phyloP scores from a whole-genome alignment of 2,797 vertebrate species.

The Lepilemur septentrionalis region DNA sequence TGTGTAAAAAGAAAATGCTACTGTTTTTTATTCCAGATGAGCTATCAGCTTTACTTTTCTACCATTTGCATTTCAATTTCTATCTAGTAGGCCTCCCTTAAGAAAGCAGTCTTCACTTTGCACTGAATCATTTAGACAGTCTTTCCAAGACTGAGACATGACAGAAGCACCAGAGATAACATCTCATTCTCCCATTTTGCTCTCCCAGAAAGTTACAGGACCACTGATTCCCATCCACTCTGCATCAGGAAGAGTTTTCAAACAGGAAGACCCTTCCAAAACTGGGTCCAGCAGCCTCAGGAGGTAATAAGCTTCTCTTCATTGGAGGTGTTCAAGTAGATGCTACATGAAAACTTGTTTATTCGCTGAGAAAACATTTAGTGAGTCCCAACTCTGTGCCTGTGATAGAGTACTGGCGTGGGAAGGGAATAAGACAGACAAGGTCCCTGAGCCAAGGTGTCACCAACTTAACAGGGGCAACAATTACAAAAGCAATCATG shows the following conservation, averaged over 20 bases:
- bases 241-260: neutral
- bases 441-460: neutral
- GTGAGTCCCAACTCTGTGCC: neutral
- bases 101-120: neutral
- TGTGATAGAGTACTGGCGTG: neutral
- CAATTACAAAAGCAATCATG: neutral
- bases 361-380: slow-evolving; percentile 7
- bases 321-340: neutral
- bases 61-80: neutral
- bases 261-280: neutral
- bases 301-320: neutral
- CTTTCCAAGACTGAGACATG: neutral
- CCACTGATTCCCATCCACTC: slow-evolving; percentile 2
- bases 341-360: neutral
- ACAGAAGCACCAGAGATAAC: neutral
- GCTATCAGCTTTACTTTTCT: neutral
- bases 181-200: neutral
- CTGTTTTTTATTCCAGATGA: neutral
- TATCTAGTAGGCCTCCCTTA: neutral
- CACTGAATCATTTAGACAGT: neutral
- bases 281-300: neutral
- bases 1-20: neutral
- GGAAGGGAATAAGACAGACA: neutral
- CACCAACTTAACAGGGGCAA: neutral
- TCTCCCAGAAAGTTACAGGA: neutral